Conservation (phyloP, 1,140 invertebrate species). For the Drosophila pseudoananassae region DNA sequence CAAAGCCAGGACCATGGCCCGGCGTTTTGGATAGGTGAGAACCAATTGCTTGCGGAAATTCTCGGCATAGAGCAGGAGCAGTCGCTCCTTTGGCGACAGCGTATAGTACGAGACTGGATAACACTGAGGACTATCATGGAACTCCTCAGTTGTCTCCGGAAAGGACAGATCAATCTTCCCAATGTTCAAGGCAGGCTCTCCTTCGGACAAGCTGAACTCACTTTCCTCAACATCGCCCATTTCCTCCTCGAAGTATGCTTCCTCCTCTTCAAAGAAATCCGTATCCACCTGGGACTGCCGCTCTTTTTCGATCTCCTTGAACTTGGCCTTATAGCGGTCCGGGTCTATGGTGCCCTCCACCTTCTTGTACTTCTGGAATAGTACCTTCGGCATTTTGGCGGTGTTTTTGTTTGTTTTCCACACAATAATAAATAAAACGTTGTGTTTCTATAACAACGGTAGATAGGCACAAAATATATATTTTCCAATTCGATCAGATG, state of each 20-base stretch:
- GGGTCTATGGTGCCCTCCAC: conserved; percentile 25
- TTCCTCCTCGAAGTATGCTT: conserved; percentile 41
- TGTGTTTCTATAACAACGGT: conserved; percentile 53
- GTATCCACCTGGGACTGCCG: not conserved
- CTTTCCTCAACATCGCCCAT: conserved; percentile 31
- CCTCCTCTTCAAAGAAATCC: conserved; percentile 18
- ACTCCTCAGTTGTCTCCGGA: conserved; percentile 66
- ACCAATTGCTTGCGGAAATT: conserved; percentile 93
- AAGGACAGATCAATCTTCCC: conserved; percentile 76
- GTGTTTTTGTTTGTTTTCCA: conserved; percentile 34
- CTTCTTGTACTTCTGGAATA: conserved; percentile 56
- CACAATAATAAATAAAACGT: conserved; percentile 36
- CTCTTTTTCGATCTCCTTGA: conserved; percentile 56
- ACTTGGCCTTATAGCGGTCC: conserved; percentile 31
- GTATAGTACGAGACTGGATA: conserved; percentile 90
- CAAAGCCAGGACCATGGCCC: conserved; percentile 90
- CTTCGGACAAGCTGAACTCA: conserved; percentile 62
- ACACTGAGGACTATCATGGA: conserved; percentile 67
- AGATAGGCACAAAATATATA: conserved; percentile 17
- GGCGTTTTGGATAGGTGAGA: conserved; percentile 87
- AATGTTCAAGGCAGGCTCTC: conserved; percentile 51
- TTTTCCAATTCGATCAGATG: conserved; percentile 4
- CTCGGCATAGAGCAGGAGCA: conserved; percentile 90
- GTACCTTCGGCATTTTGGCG: conserved; percentile 51
- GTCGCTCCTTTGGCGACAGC: conserved; percentile 91